phyloP scores from a whole-genome alignment of 2,888 invertebrate genomes.

The Cinara cedri region DNA sequence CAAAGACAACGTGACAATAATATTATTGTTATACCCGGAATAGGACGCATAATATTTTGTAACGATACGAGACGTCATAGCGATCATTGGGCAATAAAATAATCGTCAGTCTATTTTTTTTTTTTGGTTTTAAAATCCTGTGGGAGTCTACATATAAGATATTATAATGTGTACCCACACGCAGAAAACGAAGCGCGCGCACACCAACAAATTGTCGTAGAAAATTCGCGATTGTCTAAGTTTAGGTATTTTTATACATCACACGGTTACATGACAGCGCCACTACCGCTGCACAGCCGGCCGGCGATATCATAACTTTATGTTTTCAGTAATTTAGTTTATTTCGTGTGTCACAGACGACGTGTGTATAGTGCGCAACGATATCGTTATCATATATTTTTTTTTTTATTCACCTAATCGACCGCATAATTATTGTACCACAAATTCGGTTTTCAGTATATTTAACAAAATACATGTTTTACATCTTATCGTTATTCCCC shows the following conservation, averaged over 20 bases:
- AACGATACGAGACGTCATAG: neutral
- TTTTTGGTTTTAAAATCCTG: neutral
- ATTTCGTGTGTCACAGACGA: neutral
- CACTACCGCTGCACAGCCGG: neutral
- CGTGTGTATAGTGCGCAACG: neutral
- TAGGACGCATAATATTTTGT: neutral
- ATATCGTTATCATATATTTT: neutral
- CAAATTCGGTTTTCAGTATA: too few species aligned
- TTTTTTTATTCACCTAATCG: neutral
- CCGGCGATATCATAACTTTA: neutral
- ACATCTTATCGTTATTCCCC: slow-evolving; percentile 60
- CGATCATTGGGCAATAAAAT: neutral
- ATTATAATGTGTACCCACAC: neutral
- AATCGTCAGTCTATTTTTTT: neutral
- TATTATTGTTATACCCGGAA: neutral
- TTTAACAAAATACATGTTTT: too few species aligned
- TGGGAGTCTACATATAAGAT: slow-evolving; percentile 9
- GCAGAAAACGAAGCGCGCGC: neutral
- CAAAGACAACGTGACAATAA: neutral
- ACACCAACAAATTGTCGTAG: neutral
- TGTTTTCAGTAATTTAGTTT: slow-evolving; percentile 22
- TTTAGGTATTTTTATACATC: slow-evolving; percentile 29
- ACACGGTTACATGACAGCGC: neutral
- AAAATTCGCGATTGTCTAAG: slow-evolving; percentile 53
- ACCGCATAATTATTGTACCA: too few species aligned